Percentiles rank a stretch among this genome's conserved stretches.
phyloP scores from a whole-genome alignment of 2,113 vertebrate genomes.

The Prolemur simus region DNA sequence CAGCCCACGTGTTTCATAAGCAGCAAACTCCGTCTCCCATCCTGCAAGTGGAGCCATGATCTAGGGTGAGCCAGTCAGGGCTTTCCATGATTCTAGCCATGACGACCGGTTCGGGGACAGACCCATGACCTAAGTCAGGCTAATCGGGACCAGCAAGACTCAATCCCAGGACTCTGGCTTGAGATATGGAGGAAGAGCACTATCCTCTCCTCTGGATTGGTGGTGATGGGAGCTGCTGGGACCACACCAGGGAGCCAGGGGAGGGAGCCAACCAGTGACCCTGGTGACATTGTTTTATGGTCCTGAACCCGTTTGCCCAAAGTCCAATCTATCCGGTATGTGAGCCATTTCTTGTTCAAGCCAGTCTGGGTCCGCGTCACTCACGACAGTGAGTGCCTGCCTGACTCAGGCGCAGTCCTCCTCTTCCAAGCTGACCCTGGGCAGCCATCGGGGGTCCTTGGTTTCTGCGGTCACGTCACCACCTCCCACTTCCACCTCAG shows the following conservation, averaged over 20 bases:
- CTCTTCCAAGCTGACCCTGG: neutral
- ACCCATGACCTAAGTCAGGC: neutral
- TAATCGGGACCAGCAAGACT: neutral
- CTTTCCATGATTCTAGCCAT: neutral
- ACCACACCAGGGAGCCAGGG: neutral
- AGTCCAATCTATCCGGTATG: neutral
- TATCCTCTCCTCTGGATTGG: neutral
- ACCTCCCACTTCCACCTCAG: neutral
- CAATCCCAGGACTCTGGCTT: neutral
- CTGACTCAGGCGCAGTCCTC: neutral
- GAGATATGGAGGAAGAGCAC: neutral
- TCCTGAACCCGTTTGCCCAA: neutral
- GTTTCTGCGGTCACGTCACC: neutral
- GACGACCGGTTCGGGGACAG: neutral
- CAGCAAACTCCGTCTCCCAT: neutral
- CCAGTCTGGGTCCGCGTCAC: neutral
- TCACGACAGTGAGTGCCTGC: neutral
- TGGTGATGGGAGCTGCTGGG: neutral
- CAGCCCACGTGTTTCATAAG: neutral
- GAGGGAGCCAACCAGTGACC: neutral
- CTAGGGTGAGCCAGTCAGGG: neutral
- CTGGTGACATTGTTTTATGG: neutral
- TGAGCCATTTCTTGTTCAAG: neutral
- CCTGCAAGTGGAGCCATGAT: neutral
- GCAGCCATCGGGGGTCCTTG: rapidly evolving